Evolutionary conservation across 2,113 vertebrate genomes (phyloP).

Genomic region (Taxidea taxus): DNA sequence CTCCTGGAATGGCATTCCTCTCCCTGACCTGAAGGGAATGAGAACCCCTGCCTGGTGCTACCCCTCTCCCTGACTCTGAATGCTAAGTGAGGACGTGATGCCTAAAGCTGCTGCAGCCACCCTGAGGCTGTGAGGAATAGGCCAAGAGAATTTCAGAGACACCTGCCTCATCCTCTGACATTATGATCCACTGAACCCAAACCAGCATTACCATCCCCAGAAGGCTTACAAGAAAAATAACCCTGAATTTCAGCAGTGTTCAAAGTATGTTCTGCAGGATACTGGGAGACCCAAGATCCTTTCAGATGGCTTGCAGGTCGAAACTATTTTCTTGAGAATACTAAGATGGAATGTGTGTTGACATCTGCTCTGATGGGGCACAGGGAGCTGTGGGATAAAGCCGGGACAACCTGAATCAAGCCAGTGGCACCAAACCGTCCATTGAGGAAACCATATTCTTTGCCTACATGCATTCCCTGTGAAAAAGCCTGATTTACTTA

Average conservation of each 20-base stretch:
- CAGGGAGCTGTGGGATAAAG: not conserved
- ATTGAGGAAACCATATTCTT: not conserved
- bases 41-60: not conserved
- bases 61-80: not conserved
- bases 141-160: not conserved
- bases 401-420: not conserved
- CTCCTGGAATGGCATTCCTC: not conserved
- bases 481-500: not conserved
- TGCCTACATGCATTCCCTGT: no score
- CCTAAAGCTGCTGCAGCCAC: not conserved
- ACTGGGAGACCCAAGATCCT: not conserved
- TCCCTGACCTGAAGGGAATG: not conserved
- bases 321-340: not conserved
- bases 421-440: not conserved
- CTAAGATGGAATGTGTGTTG: not conserved
- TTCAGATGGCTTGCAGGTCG: not conserved
- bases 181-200: not conserved
- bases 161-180: not conserved
- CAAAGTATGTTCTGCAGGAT: not conserved
- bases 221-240: not conserved
- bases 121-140: not conserved
- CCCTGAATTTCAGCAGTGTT: not conserved
- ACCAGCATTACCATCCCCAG: no score
- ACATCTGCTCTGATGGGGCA: not conserved
- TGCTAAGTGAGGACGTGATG: not conserved